Evolutionary conservation across 2,113 vertebrate genomes (phyloP).

Genomic region (Oenanthe oenanthe): DNA sequence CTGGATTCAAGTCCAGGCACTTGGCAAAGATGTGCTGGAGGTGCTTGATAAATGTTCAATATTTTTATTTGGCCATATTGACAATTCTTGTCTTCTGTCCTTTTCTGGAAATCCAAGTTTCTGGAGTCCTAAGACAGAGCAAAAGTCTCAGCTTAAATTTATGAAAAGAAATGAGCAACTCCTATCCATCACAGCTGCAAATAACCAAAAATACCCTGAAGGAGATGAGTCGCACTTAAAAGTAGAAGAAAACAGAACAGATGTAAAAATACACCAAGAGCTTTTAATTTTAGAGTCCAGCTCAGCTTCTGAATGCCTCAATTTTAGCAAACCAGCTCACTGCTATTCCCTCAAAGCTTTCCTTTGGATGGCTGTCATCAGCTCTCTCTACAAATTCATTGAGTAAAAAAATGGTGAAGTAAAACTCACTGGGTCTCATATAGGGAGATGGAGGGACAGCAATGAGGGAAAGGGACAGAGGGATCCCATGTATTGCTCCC

Average conservation of each 20-base stretch:
- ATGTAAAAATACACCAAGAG: constrained; percentile 29
- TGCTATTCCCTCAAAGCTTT: background rate
- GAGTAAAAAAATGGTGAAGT: background rate
- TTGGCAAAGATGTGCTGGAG: background rate
- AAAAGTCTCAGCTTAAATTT: background rate
- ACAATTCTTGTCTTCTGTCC: background rate
- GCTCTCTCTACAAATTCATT: background rate
- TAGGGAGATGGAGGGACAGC: background rate
- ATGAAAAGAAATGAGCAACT: background rate
- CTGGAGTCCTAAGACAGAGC: background rate
- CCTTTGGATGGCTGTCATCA: background rate
- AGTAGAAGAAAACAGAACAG: constrained; percentile 14
- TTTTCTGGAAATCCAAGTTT: background rate
- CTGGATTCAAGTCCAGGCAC: background rate
- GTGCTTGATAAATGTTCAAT: background rate
- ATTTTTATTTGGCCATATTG: background rate
- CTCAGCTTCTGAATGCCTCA: background rate
- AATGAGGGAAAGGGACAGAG: background rate
- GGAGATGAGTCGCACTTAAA: constrained; percentile 6
- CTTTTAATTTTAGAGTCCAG: constrained; percentile 28
- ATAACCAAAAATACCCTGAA: background rate
- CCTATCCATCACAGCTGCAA: constrained; percentile 15
- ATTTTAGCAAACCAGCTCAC: background rate
- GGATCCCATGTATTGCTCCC: background rate
- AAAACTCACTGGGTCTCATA: background rate